A percentile compares a stretch with the other conserved stretches of the same genome.
Evolutionary conservation across 2,888 invertebrate genomes (phyloP).

Genomic region (Xylophagus ater): DNA sequence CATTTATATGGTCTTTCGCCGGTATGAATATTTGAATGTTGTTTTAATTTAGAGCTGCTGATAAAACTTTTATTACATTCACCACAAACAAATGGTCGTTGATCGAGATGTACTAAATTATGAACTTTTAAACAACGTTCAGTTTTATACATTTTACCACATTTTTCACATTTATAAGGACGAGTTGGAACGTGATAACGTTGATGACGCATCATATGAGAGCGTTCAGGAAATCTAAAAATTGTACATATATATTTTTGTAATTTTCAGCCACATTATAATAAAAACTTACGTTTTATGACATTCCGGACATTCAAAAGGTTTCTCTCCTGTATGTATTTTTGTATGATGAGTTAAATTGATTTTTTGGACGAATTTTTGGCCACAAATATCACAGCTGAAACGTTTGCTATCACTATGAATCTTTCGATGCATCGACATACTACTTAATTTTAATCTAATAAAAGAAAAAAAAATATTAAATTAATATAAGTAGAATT

Average conservation of each 20-base stretch:
- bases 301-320: slow-evolving; percentile 36
- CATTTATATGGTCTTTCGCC: slow-evolving; percentile 47
- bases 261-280: no score
- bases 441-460: slow-evolving; percentile 37
- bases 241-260: no score
- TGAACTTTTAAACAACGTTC: slow-evolving; percentile 48
- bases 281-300: slow-evolving; percentile 31
- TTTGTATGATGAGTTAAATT: slow-evolving; percentile 38
- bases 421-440: slow-evolving; percentile 40
- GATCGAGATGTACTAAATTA: slow-evolving; percentile 43
- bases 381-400: slow-evolving; percentile 38
- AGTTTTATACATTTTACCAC: slow-evolving; percentile 43
- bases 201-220: slow-evolving; percentile 37
- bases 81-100: slow-evolving; percentile 44
- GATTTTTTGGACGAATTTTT: slow-evolving; percentile 40
- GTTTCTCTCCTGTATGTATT: slow-evolving; percentile 36
- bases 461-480: neutral
- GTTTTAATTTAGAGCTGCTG: slow-evolving; percentile 47
- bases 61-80: slow-evolving; percentile 48
- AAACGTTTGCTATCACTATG: slow-evolving; percentile 38
- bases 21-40: slow-evolving; percentile 49
- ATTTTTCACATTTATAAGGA: slow-evolving; percentile 37
- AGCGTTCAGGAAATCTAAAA: slow-evolving; percentile 34
- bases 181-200: slow-evolving; percentile 37
- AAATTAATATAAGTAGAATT: neutral